Evolutionary conservation across 2,888 invertebrate genomes (phyloP), one percentile per base, ranked within the genome.

Genomic region (Ectropis crepuscularia): DNA sequence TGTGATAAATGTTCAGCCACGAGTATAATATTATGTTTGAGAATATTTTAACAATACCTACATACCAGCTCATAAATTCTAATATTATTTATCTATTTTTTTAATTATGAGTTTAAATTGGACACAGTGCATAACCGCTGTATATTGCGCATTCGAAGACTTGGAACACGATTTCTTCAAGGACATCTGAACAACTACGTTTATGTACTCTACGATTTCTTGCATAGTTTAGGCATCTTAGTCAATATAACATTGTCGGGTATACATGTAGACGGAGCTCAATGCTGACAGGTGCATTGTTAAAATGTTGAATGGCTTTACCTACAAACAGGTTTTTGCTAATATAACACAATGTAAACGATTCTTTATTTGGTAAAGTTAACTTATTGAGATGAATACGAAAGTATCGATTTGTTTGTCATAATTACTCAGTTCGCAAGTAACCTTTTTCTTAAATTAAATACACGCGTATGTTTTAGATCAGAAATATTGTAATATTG

Each of bases 121-220:
- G 77, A 76, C 70, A 70, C 69, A 74, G 75, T 76, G 74, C 78
- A 78, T 82, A 82, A 82, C 77, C 77, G 77, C 77, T 74, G 80
- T 70, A 83, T 85, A 88, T 83, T 86, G 83, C 80, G 76, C 79
- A 81, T 86, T 86, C 83, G 80, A 78, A 75, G 77, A 78, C 76
- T 75, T 78, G 77, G 73, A 79, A 79, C 85, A 88, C 87, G 86
- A 88, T 80, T 82, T 79, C 70, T 84, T 85, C 87, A 89, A 88
- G 87, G 88, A 83, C 83, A 77, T 78, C 74, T 72, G 70, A 61
- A 57, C 50, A 58, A 73, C 72, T 71, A 70, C 70, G 70, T 65
- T 69, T 68, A 61, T 59, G 63, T 59, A 61, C 51, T 42, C 16
- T 39, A 51, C 10, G 43, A 50, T 42, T 61, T 47, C 62, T 62